phyloP scores from a whole-genome alignment of 2,113 vertebrate genomes.

The Plecturocebus donacophilus region DNA sequence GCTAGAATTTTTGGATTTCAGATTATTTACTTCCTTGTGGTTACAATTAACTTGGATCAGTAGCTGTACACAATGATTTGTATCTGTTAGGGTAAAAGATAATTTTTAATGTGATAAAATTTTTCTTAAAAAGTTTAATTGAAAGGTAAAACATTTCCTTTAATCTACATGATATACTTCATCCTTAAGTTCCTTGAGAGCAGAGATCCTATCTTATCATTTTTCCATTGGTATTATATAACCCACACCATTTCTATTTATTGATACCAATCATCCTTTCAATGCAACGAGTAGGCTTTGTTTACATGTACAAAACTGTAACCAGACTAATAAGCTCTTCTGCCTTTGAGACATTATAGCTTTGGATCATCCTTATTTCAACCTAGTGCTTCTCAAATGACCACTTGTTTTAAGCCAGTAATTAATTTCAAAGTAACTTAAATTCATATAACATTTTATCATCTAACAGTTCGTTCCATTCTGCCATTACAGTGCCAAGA shows the following conservation, averaged over 20 bases:
- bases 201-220: background rate
- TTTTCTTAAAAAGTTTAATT: background rate
- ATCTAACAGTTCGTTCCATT: background rate
- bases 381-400: background rate
- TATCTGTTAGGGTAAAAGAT: slow-evolving; percentile 72
- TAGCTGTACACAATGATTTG: slow-evolving; percentile 70
- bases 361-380: background rate
- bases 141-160: background rate
- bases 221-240: background rate
- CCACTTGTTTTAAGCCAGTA: background rate
- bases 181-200: background rate
- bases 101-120: slow-evolving; percentile 66
- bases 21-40: slow-evolving; percentile 78
- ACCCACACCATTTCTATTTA: background rate
- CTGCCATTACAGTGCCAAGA: background rate
- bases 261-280: background rate
- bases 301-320: background rate
- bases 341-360: background rate
- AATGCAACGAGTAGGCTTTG: background rate
- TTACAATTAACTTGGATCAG: slow-evolving; percentile 70
- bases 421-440: background rate
- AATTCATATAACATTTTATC: background rate
- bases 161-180: background rate
- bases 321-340: background rate
- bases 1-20: slow-evolving; percentile 64